phyloP scores from a whole-genome alignment of 2,888 invertebrate species.

The Ephialtes manifestator region DNA sequence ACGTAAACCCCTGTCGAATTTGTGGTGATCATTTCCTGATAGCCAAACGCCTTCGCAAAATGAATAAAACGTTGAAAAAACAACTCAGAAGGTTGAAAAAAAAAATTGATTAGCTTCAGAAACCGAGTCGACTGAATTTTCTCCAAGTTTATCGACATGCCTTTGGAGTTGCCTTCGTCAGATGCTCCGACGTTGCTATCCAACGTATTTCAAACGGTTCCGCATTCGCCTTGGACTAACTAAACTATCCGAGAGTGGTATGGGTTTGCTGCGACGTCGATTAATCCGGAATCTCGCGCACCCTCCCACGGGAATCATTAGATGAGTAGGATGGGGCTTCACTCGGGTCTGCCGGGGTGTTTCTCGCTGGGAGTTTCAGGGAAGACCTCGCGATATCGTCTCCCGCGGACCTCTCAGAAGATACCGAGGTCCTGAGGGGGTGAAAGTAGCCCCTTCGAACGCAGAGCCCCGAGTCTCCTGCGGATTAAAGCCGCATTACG shows the following conservation, averaged over 20 bases:
- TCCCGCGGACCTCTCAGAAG: slow-evolving; percentile 70
- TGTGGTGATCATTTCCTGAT: slow-evolving; percentile 50
- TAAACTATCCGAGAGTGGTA: slow-evolving; percentile 70
- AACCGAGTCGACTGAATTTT: slow-evolving; percentile 12
- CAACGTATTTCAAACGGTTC: slow-evolving; percentile 34
- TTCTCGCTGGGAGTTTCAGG: slow-evolving; percentile 67
- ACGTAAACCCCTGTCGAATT: slow-evolving; percentile 31
- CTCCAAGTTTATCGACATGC: neutral
- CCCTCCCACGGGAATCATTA: slow-evolving; percentile 83
- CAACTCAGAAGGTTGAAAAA: neutral
- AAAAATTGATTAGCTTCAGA: neutral
- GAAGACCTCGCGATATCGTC: slow-evolving; percentile 73
- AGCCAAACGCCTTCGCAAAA: neutral
- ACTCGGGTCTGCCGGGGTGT: slow-evolving; percentile 31
- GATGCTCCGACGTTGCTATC: slow-evolving; percentile 42
- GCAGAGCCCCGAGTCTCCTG: slow-evolving; percentile 64
- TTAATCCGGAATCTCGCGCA: slow-evolving; percentile 81
- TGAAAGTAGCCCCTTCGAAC: slow-evolving; percentile 50
- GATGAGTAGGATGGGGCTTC: slow-evolving; percentile 63
- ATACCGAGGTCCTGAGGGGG: slow-evolving; percentile 40
- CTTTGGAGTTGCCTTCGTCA: neutral
- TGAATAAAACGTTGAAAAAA: neutral
- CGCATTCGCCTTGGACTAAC: slow-evolving; percentile 70
- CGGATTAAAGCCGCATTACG: slow-evolving; percentile 84
- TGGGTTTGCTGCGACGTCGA: slow-evolving; percentile 76